These are phyloP conservation scores for Daphoenositta chrysoptera DNA, from an alignment of 2,113 vertebrate species.

Conservation along the genomic window DNA sequence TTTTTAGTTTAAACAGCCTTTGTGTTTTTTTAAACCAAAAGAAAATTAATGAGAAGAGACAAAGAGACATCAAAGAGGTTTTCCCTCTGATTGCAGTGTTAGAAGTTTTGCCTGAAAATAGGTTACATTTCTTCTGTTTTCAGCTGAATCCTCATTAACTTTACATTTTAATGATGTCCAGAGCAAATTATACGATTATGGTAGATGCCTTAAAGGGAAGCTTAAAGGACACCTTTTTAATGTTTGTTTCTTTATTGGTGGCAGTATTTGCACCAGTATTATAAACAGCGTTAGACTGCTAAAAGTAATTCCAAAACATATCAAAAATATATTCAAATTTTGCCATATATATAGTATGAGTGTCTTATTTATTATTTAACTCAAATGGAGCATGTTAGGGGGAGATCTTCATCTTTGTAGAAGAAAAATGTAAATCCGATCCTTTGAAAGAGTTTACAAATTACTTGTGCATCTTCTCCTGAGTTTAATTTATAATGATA, in stretches of 20 bases:
- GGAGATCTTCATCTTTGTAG: constrained; percentile 25
- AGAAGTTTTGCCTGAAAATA: constrained; percentile 90
- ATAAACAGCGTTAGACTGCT: constrained; percentile 60
- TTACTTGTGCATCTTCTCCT: constrained; percentile 48
- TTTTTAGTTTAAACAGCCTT: constrained; percentile 78
- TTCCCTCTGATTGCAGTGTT: constrained; percentile 89
- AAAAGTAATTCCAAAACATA: constrained; percentile 32
- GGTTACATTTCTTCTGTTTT: constrained; percentile 88
- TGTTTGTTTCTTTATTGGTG: constrained; percentile 64
- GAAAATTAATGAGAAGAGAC: constrained; percentile 92
- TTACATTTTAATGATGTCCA: constrained; percentile 94
- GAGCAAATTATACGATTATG: constrained; percentile 76
- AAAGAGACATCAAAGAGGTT: constrained; percentile 92
- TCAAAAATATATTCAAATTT: background rate
- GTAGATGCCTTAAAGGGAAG: constrained; percentile 77
- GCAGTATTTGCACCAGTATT: constrained; percentile 63
- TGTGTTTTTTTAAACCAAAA: constrained; percentile 78
- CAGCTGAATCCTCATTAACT: constrained; percentile 91
- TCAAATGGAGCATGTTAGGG: background rate
- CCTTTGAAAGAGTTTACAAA: constrained; percentile 52
- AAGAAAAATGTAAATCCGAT: constrained; percentile 13
- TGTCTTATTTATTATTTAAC: constrained; percentile 25
- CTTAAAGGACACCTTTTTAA: constrained; percentile 74
- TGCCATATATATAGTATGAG: background rate
- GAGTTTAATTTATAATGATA: constrained; percentile 53